A percentile compares a stretch with the other conserved stretches of the same genome.
These are phyloP conservation scores for Antheraea assamensis DNA, from an alignment of 2,888 invertebrate genomes.

Conservation along the genomic window DNA sequence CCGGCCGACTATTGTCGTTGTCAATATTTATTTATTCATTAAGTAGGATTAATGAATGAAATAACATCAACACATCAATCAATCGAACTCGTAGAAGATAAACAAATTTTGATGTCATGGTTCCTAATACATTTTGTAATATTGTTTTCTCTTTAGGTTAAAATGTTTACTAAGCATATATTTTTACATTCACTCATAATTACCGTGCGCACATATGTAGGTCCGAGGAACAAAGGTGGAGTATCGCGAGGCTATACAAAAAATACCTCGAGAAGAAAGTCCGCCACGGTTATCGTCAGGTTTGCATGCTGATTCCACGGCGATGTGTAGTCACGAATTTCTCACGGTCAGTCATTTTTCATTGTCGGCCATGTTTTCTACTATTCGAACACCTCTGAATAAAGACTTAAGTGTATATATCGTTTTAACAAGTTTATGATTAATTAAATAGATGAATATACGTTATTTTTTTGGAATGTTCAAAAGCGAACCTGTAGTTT, in stretches of 20 bases:
- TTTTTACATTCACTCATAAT: neutral
- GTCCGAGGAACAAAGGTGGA: constrained; percentile 1
- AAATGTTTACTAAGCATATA: neutral
- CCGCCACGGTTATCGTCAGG: constrained; percentile 36
- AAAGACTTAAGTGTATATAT: neutral
- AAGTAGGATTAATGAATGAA: neutral
- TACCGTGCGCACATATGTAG: constrained; percentile 10
- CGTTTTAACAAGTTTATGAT: neutral
- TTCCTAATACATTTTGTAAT: neutral
- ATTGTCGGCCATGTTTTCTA: constrained; percentile 22
- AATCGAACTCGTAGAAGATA: neutral
- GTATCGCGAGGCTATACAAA: constrained; percentile 1
- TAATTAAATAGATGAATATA: too few species aligned
- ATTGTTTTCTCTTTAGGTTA: neutral
- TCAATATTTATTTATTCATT: too few species aligned
- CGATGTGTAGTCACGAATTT: constrained; percentile 48
- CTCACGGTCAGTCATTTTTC: constrained; percentile 49
- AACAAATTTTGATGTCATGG: neutral
- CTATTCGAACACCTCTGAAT: neutral
- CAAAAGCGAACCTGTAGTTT: neutral
- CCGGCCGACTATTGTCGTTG: too few species aligned
- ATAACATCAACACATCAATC: neutral
- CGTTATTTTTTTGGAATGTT: neutral
- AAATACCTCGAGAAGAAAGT: constrained; percentile 49
- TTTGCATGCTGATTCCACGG: constrained; percentile 49